Conservation (phyloP, 2,113 vertebrate genomes). For the Typhlomys cinereus region DNA sequence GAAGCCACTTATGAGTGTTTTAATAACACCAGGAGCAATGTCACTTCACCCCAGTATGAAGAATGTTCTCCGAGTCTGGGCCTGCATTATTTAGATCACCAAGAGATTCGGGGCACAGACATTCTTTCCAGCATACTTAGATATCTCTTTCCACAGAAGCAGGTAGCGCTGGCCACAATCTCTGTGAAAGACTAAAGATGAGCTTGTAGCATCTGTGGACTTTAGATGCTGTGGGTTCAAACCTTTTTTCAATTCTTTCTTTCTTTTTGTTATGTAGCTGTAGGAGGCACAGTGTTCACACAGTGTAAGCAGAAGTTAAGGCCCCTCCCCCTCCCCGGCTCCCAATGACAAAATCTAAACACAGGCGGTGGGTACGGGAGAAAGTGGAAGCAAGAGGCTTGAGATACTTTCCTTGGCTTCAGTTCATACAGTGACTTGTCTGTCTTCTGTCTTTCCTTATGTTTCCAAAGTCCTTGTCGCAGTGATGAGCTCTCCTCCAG, state of each 20-base stretch:
- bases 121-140: slow-evolving; percentile 39
- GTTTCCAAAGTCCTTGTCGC: slow-evolving; percentile 86
- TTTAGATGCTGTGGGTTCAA: slow-evolving; percentile 41
- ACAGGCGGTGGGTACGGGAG: slow-evolving; percentile 45
- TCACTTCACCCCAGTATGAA: slow-evolving; percentile 75
- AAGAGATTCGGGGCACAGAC: not conserved
- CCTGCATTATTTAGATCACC: slow-evolving; percentile 51
- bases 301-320: slow-evolving; percentile 53
- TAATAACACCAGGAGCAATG: slow-evolving; percentile 63
- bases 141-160: not conserved
- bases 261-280: slow-evolving; percentile 39
- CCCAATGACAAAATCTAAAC: slow-evolving; percentile 41
- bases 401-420: slow-evolving; percentile 77
- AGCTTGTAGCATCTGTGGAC: not conserved
- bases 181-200: not conserved
- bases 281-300: slow-evolving; percentile 60
- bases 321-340: not conserved
- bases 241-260: not conserved
- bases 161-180: not conserved
- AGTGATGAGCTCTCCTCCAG: slow-evolving; percentile 80
- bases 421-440: slow-evolving; percentile 79
- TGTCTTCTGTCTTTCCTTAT: slow-evolving; percentile 85
- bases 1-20: slow-evolving; percentile 73
- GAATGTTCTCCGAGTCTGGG: slow-evolving; percentile 72
- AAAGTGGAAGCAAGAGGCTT: slow-evolving; percentile 65